These are phyloP conservation scores for Pseudotriccus pelzelni DNA, from an alignment of 2,797 vertebrate species.

Conservation along the genomic window DNA sequence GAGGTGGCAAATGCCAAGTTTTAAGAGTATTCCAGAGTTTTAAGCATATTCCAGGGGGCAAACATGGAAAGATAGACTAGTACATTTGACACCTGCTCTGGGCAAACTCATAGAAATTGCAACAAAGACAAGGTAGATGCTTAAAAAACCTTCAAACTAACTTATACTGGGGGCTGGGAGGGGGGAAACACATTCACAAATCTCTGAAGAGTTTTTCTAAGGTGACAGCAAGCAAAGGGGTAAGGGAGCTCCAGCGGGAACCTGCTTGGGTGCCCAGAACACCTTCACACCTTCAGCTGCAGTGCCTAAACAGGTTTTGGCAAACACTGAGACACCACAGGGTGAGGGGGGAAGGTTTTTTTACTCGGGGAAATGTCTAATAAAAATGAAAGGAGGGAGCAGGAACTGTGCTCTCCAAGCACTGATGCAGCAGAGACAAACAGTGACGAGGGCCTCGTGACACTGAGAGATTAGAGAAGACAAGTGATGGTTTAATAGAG, in stretches of 20 bases:
- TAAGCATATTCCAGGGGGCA: neutral
- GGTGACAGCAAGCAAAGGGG: neutral
- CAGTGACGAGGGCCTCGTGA: neutral
- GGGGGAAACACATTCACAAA: neutral
- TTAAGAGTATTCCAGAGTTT: neutral
- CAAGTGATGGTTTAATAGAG: neutral
- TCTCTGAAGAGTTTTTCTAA: neutral
- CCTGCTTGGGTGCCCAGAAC: neutral
- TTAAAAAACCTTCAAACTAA: rapidly evolving
- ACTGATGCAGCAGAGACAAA: neutral
- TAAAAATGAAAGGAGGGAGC: neutral
- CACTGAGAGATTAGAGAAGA: neutral
- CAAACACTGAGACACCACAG: neutral
- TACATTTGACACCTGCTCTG: neutral
- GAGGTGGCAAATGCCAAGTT: neutral
- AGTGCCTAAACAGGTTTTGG: neutral
- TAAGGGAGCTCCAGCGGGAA: neutral
- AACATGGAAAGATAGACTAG: neutral
- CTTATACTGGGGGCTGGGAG: rapidly evolving
- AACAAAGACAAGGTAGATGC: neutral
- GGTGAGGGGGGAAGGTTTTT: neutral
- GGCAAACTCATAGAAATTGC: neutral
- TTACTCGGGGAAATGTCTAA: neutral
- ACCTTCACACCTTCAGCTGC: neutral
- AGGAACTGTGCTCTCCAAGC: neutral